Evolutionary conservation across 1,140 invertebrate species (phyloP).

Genomic region (Tetranychus urticae): DNA sequence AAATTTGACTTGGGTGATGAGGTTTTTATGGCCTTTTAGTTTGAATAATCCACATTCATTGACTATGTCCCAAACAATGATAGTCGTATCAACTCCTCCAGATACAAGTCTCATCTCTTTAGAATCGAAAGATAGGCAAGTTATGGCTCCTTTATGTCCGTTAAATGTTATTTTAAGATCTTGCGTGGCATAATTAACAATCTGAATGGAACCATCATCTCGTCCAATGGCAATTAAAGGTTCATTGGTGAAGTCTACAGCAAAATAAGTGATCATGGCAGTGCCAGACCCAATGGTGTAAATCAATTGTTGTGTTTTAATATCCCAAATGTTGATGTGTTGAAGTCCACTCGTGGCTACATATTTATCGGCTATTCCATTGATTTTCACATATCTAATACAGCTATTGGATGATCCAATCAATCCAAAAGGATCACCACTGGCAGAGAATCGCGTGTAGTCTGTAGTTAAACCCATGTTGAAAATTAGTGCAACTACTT

Average conservation of each 20-base stretch:
- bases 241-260: conserved; percentile 13
- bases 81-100: conserved; percentile 47
- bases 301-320: conserved; percentile 65
- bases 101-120: conserved; percentile 55
- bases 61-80: conserved; percentile 84
- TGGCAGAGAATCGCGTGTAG: conserved; percentile 62
- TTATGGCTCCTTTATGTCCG: conserved; percentile 67
- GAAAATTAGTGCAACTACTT: background rate
- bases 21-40: conserved; percentile 71
- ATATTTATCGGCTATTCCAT: conserved; percentile 49
- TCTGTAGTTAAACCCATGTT: conserved; percentile 85
- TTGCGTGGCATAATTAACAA: conserved; percentile 35
- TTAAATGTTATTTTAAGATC: conserved; percentile 51
- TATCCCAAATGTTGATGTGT: conserved; percentile 80
- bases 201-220: conserved; percentile 57
- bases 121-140: conserved; percentile 50
- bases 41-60: conserved; percentile 65
- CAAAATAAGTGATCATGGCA: conserved; percentile 32
- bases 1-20: conserved; percentile 65
- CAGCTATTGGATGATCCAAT: conserved; percentile 54
- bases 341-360: conserved; percentile 71
- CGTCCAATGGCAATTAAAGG: conserved; percentile 66
- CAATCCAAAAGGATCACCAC: conserved; percentile 54
- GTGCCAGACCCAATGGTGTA: conserved; percentile 45
- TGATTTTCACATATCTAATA: conserved; percentile 38